Percentiles rank a stretch among this genome's conserved stretches.
phyloP scores from a whole-genome alignment of 2,888 invertebrate genomes.

The Papilio elwesi region DNA sequence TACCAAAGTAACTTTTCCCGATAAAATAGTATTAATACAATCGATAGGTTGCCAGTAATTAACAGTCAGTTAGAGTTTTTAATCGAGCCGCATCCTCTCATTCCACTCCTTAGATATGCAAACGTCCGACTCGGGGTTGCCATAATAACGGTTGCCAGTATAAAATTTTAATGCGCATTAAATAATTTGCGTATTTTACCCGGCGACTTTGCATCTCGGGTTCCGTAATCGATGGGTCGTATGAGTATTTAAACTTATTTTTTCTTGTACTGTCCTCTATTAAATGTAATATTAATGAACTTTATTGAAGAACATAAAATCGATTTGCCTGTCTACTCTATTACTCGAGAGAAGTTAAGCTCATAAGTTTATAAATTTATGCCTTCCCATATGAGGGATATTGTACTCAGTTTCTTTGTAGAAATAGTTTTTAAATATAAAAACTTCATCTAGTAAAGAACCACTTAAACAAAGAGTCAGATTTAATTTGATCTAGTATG shows the following conservation, averaged over 20 bases:
- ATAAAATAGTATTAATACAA: constrained; percentile 33
- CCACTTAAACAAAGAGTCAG: too few relatives aligned
- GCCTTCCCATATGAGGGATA: too few relatives aligned
- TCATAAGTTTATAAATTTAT: not conserved
- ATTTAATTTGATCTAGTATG: too few relatives aligned
- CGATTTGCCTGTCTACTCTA: not conserved
- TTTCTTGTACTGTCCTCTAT: constrained; percentile 15
- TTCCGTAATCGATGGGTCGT: constrained; percentile 26
- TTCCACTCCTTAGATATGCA: constrained; percentile 36
- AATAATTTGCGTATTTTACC: constrained; percentile 35
- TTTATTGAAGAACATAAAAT: not conserved
- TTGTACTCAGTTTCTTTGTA: not conserved
- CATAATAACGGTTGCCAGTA: constrained; percentile 35
- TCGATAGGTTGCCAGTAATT: constrained; percentile 36
- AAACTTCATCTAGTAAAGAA: too few relatives aligned
- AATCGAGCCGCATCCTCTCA: constrained; percentile 34
- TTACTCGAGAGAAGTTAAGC: not conserved
- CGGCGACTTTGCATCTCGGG: constrained; percentile 24
- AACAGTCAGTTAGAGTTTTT: constrained; percentile 35
- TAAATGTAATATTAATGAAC: not conserved
- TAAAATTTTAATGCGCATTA: constrained; percentile 39
- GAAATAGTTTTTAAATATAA: not conserved
- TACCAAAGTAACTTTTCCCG: constrained; percentile 20
- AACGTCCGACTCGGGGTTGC: constrained; percentile 28
- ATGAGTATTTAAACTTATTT: constrained; percentile 13